phyloP scores from a whole-genome alignment of 1,140 invertebrate genomes.

The Sycophila sp. region DNA sequence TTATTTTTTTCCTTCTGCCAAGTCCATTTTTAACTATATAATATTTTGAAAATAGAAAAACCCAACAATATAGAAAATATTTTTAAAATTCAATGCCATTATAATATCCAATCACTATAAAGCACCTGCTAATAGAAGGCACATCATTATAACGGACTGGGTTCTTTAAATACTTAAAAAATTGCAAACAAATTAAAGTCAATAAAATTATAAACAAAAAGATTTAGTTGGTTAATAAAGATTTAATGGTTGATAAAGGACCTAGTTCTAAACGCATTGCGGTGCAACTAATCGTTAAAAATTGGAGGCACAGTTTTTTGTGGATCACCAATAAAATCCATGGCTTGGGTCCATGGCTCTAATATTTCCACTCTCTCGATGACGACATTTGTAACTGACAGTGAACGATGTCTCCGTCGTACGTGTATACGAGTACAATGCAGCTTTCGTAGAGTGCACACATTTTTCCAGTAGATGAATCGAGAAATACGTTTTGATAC shows the following conservation, averaged over 20 bases:
- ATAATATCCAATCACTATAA: constrained; percentile 37
- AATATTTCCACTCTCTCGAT: constrained; percentile 43
- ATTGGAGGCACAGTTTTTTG: constrained; percentile 45
- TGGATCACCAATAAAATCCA: constrained; percentile 61
- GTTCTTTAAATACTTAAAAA: constrained; percentile 25
- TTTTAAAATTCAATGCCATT: too few relatives aligned
- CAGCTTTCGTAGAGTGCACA: constrained; percentile 60
- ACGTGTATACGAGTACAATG: constrained; percentile 39
- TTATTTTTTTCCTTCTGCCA: neutral
- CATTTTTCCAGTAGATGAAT: constrained; percentile 24
- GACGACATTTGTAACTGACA: constrained; percentile 31
- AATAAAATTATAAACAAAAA: neutral
- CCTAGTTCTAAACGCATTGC: constrained; percentile 45
- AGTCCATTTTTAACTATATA: too few relatives aligned
- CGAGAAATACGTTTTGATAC: neutral
- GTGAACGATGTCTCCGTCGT: constrained; percentile 33
- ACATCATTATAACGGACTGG: constrained; percentile 30
- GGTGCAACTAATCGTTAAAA: constrained; percentile 37
- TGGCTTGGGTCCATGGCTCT: constrained; percentile 62
- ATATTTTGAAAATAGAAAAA: too few relatives aligned
- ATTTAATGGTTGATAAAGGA: constrained; percentile 36
- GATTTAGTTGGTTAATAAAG: neutral
- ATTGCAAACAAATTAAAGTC: neutral
- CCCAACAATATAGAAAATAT: too few relatives aligned
- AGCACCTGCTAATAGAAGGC: constrained; percentile 57